These are phyloP conservation scores for Apolygus lucorum DNA, from an alignment of 1,140 invertebrate genomes.

Conservation along the genomic window DNA sequence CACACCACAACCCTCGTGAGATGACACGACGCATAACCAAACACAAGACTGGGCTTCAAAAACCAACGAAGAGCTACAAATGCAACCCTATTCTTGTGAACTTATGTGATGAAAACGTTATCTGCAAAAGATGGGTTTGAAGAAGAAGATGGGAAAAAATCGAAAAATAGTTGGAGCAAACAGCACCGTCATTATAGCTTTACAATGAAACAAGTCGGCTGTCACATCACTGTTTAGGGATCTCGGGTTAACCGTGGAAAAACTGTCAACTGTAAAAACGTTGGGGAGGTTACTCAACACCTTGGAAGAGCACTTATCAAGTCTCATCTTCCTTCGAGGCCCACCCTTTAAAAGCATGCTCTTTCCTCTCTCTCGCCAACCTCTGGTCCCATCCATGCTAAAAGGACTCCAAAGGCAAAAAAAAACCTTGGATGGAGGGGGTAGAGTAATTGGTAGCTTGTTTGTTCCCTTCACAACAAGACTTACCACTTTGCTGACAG, in stretches of 20 bases:
- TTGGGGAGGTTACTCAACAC: conserved; percentile 5
- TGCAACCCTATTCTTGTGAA: too few relatives aligned
- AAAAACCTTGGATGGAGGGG: background rate
- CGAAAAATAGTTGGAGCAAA: too few relatives aligned
- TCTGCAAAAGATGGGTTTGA: too few relatives aligned
- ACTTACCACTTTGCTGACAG: conserved; percentile 13
- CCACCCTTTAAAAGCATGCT: background rate
- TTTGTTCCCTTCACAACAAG: background rate
- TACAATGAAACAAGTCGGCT: too few relatives aligned
- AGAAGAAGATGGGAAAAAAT: too few relatives aligned
- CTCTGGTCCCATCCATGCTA: background rate
- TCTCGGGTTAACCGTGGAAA: conserved; percentile 12
- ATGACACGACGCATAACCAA: too few relatives aligned
- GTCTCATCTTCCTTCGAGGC: conserved; percentile 3
- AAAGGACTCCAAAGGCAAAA: background rate
- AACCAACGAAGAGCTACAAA: too few relatives aligned
- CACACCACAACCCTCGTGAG: too few relatives aligned
- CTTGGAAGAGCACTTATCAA: background rate
- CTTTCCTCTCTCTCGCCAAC: background rate
- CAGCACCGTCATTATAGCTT: too few relatives aligned
- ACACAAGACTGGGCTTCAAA: too few relatives aligned
- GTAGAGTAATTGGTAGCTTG: conserved; percentile 11
- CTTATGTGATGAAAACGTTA: too few relatives aligned
- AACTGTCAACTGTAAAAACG: conserved; percentile 14
- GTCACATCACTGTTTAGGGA: conserved; percentile 7